Evolutionary conservation across 2,113 vertebrate genomes (phyloP).

Genomic region (Nipponia nippon): DNA sequence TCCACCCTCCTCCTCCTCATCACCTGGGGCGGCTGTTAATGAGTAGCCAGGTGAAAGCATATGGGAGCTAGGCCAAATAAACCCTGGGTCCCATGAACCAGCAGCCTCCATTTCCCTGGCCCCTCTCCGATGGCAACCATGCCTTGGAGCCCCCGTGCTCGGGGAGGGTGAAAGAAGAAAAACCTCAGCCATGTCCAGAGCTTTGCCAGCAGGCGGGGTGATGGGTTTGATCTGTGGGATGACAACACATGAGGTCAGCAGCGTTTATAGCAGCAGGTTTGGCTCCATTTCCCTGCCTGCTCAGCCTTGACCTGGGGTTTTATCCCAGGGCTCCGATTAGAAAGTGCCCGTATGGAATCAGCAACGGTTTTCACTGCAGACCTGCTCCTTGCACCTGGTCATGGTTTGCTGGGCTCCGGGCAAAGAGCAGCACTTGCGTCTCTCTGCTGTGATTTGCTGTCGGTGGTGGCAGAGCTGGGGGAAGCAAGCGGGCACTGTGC

Average conservation of each 20-base stretch:
- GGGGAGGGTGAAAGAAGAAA: background rate
- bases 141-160: rapidly evolving
- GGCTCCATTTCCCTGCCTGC: background rate
- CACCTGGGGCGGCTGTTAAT: background rate
- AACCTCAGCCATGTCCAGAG: background rate
- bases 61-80: background rate
- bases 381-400: background rate
- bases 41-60: background rate
- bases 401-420: background rate
- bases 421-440: background rate
- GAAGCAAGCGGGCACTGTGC: rapidly evolving
- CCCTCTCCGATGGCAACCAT: background rate
- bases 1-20: background rate
- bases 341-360: background rate
- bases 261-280: background rate
- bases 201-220: background rate
- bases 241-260: background rate
- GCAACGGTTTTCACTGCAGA: background rate
- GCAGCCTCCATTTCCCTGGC: background rate
- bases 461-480: rapidly evolving
- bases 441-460: background rate
- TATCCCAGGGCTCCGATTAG: background rate
- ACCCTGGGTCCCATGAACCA: rapidly evolving
- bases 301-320: background rate
- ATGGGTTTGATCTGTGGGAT: background rate